Percentiles rank a stretch among this genome's conserved stretches.
phyloP scores from a whole-genome alignment of 2,888 invertebrate species.

The Cephus rjabovi region DNA sequence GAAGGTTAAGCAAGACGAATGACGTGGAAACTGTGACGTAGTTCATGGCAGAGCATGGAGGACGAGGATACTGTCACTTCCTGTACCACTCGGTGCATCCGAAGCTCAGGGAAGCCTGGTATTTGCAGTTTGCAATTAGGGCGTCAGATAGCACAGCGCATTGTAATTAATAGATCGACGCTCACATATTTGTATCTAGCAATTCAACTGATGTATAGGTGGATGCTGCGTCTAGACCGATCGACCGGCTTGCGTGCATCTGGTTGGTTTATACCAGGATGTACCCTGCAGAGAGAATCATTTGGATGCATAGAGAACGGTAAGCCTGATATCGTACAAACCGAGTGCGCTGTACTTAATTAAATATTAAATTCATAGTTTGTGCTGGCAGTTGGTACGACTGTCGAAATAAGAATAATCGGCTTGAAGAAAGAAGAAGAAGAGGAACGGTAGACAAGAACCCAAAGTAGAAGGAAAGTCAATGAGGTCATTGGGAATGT shows the following conservation, averaged over 20 bases:
- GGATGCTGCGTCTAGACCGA: slow-evolving; percentile 55
- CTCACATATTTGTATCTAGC: slow-evolving; percentile 48
- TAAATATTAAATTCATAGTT: background rate
- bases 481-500: background rate
- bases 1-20: no score
- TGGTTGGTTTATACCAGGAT: background rate
- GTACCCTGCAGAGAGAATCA: background rate
- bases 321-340: background rate
- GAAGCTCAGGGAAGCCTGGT: background rate
- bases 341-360: background rate
- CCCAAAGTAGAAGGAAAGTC: background rate
- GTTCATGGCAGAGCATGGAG: background rate
- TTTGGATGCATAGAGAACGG: background rate
- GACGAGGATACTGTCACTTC: background rate
- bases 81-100: background rate
- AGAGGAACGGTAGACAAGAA: background rate
- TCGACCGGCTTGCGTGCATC: slow-evolving; percentile 40
- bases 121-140: slow-evolving; percentile 27
- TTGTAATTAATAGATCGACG: slow-evolving; percentile 34
- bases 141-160: slow-evolving; percentile 16
- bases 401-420: background rate
- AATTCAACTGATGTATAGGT: slow-evolving; percentile 38
- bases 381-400: background rate
- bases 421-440: background rate
- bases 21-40: background rate